A percentile compares a stretch with the other conserved stretches of the same genome.
These are phyloP conservation scores for Bombus superbus DNA, from an alignment of 1,140 invertebrate genomes.

Conservation along the genomic window DNA sequence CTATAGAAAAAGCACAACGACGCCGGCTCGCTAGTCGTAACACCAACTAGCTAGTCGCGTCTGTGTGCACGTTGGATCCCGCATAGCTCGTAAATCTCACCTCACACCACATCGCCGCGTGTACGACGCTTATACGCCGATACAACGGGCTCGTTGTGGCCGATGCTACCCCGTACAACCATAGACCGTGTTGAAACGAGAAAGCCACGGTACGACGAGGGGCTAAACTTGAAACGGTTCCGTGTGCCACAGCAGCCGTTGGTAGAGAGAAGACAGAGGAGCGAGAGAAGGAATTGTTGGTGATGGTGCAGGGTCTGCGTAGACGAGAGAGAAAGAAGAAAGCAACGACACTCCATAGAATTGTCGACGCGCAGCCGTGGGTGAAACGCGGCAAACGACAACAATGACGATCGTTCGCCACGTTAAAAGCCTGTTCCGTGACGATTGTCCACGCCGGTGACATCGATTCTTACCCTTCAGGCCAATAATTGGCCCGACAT, in stretches of 20 bases:
- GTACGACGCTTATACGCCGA: conserved; percentile 69
- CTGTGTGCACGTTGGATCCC: conserved; percentile 43
- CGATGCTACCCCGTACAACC: conserved; percentile 48
- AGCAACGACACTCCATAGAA: conserved; percentile 26
- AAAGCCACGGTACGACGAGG: conserved; percentile 1
- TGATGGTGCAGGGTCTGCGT: background rate
- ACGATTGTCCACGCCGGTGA: conserved; percentile 41
- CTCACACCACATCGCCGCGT: conserved; percentile 32
- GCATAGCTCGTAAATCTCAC: conserved; percentile 75
- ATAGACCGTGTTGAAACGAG: conserved; percentile 55
- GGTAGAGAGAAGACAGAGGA: no score
- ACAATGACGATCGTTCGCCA: conserved; percentile 52
- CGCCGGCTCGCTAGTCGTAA: conserved; percentile 6
- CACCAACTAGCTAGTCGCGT: conserved; percentile 35
- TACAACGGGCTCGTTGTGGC: conserved; percentile 66
- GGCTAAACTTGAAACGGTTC: background rate
- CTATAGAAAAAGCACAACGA: conserved; percentile 71
- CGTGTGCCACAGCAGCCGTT: background rate
- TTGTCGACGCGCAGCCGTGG: conserved; percentile 30
- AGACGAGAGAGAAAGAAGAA: background rate
- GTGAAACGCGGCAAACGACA: conserved; percentile 47
- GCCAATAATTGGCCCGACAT: conserved; percentile 43
- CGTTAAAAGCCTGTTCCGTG: conserved; percentile 43
- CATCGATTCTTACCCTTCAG: conserved; percentile 46
- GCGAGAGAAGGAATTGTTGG: background rate